phyloP scores from a whole-genome alignment of 1,140 invertebrate species.

The Aphelinus atriplicis region DNA sequence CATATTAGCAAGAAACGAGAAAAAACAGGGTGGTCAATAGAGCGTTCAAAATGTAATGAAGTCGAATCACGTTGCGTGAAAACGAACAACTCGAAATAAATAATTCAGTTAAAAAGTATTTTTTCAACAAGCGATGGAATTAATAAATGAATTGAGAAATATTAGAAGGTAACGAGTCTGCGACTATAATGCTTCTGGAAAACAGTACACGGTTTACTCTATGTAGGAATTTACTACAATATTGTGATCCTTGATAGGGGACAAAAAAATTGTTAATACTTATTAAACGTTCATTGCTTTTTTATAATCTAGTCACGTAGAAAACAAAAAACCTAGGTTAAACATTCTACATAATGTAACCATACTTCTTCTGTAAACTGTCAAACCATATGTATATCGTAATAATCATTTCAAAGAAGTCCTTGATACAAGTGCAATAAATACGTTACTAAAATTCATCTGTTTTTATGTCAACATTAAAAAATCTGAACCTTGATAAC shows the following conservation, averaged over 20 bases:
- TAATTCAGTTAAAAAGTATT: slow-evolving; percentile 7
- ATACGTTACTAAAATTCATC: slow-evolving; percentile 32
- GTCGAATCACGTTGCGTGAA: background rate
- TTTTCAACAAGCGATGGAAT: slow-evolving; percentile 5
- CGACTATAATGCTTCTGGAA: background rate
- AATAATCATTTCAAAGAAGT: slow-evolving; percentile 41
- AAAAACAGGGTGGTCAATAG: no score
- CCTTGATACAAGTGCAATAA: slow-evolving; percentile 40
- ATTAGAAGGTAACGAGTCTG: background rate
- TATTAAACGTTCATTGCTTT: slow-evolving; percentile 54
- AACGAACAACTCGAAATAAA: background rate
- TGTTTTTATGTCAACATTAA: background rate
- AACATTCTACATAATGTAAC: slow-evolving; percentile 57
- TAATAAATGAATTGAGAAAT: background rate
- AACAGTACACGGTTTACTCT: slow-evolving; percentile 21
- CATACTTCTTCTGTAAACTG: slow-evolving; percentile 57
- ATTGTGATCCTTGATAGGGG: slow-evolving; percentile 48
- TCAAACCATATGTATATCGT: slow-evolving; percentile 39
- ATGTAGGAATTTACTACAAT: slow-evolving; percentile 42
- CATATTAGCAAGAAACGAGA: no score
- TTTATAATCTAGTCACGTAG: slow-evolving; percentile 63
- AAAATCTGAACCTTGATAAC: no score
- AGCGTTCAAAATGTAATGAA: background rate
- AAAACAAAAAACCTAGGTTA: slow-evolving; percentile 55
- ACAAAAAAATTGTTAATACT: slow-evolving; percentile 50